These are phyloP conservation scores for Pterois miles DNA, from an alignment of 2,797 vertebrate species.

Conservation along the genomic window DNA sequence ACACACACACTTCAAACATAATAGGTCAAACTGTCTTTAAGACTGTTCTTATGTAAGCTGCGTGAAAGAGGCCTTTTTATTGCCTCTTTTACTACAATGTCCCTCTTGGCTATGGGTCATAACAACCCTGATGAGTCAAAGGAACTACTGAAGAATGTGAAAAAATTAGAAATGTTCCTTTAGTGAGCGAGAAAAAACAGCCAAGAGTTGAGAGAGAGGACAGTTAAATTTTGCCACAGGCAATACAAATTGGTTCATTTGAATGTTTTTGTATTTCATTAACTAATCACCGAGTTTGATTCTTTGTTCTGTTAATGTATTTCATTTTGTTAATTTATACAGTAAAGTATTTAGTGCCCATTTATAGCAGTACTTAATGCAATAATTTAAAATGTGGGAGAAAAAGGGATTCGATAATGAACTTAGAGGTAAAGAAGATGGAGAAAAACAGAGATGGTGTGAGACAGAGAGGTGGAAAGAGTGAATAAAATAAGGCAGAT, in stretches of 20 bases:
- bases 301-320: not conserved
- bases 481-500: constrained; percentile 18
- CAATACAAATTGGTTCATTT: constrained; percentile 7
- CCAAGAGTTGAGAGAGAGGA: not conserved
- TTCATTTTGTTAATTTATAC: not conserved
- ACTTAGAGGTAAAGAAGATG: not conserved
- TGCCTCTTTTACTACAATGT: not conserved
- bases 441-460: not conserved
- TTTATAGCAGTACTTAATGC: not conserved
- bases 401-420: not conserved
- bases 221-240: constrained; percentile 3
- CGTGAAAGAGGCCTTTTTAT: constrained; percentile 9
- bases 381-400: not conserved
- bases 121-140: not conserved
- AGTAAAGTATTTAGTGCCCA: not conserved
- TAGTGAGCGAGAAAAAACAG: not conserved
- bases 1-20: constrained; percentile 34
- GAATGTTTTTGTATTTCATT: constrained; percentile 19
- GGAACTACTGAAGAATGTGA: not conserved
- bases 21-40: constrained; percentile 51
- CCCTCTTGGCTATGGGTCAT: not conserved
- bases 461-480: not conserved
- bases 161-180: not conserved
- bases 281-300: constrained; percentile 1
- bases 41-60: constrained; percentile 37